Evolutionary conservation across 2,797 vertebrate genomes (phyloP).

Genomic region (Crotalus adamanteus): DNA sequence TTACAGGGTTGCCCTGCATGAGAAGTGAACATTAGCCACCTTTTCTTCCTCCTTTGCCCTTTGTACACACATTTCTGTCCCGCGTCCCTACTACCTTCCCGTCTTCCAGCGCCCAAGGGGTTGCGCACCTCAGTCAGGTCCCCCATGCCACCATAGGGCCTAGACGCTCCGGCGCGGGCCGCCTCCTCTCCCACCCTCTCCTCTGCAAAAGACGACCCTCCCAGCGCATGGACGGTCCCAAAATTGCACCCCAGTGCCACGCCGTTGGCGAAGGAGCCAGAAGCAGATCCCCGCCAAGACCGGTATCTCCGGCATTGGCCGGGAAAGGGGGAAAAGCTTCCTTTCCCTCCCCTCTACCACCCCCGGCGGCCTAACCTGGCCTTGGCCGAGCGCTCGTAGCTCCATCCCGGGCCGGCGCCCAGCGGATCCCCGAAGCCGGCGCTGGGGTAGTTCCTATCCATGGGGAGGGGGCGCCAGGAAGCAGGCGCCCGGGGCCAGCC

Average conservation of each 20-base stretch:
- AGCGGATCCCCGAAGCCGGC: constrained; percentile 75
- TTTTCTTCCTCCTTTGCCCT: not conserved
- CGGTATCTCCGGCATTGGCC: not conserved
- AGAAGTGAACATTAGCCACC: not conserved
- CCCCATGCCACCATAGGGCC: constrained; percentile 20
- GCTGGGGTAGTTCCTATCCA: constrained; percentile 76
- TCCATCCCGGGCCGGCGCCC: constrained; percentile 74
- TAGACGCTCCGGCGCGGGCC: constrained; percentile 2
- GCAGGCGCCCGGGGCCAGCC: constrained; percentile 38
- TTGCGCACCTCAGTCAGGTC: not conserved
- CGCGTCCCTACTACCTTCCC: not conserved
- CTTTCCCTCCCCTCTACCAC: not conserved
- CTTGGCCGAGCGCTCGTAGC: constrained; percentile 75
- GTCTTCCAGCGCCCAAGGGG: not conserved
- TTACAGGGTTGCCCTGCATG: not conserved
- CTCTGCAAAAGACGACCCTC: not conserved
- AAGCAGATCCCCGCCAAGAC: constrained; percentile 3
- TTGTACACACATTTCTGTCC: not conserved
- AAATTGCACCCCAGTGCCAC: not conserved
- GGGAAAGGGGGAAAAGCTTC: constrained; percentile 13
- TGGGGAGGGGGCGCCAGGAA: constrained; percentile 70
- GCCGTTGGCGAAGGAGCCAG: not conserved
- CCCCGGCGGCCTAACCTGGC: constrained; percentile 67
- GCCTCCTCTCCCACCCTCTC: not conserved
- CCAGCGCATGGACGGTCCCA: not conserved